Base-by-base conservation (phyloP, 2,888 invertebrate species). In the Microctonus hyperodae region DNA sequence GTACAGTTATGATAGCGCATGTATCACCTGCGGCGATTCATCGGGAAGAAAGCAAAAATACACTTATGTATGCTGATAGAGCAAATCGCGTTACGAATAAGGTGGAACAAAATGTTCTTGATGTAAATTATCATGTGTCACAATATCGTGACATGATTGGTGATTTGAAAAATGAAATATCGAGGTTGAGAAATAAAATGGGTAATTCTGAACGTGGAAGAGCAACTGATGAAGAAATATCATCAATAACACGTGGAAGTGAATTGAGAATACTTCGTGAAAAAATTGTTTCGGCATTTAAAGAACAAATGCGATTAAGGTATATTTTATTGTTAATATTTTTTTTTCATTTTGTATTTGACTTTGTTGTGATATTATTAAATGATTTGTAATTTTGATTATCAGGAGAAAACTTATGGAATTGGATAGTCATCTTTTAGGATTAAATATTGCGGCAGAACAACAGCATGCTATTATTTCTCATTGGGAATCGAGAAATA, bases 1-100 rank as follows among this genome's bases (percentile, higher is more conserved):
- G 94, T 76, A 98, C 98, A 0, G 96, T 97, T 13, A 98, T 98
- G 97, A 94, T 98, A 67, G 97, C 97, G 2, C 97, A 98, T 85
- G 93, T 97, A 48, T 93, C 95, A 1, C 95, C 97, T 0, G 92
- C 93, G 37, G 88, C 88, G 16, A 85, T 86, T 7, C 92, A 94
- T 78, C 91, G 94, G 33, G 97, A 98, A 80, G 97, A 98, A 83
- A 94, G 95, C 2, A 90, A 96, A 74, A 98, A 97, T 79, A 98
- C 98, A 0, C 86, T 98, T 31, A 91, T 95, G 56, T 98, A 98
- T 84, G 97, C 97, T 0, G 95, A 96, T 81, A 88, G 97, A 65
- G 98, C 98, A 2, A 94, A 94, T 75, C 92, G 93, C 76, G 98
- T 98, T 75, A 94, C 95, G n/a, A 95, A 92, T 76, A 92, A 92